Evolutionary conservation across 1,140 invertebrate genomes (phyloP), one percentile per base, ranked within the genome.

Genomic region (Antheraea mylitta): DNA sequence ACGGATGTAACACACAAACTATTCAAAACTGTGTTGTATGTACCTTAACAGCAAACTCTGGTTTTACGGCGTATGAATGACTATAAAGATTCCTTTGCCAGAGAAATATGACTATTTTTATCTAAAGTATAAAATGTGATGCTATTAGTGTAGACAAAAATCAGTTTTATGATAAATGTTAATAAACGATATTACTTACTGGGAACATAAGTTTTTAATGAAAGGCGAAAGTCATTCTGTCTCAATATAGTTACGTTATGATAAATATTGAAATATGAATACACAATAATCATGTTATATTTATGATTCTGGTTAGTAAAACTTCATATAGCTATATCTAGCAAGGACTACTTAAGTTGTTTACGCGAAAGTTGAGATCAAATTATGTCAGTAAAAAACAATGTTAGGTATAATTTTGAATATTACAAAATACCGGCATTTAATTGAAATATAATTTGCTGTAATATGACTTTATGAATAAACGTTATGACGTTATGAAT

Each of bases 1-100:
- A 90, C 83, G 84, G 86, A 88, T 86, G 79, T 87, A 86, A 83
- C 89, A 89, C 86, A 88, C 82, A 91, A 89, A 91, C 85, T 86
- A 65, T 48, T 87, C 81, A 85, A 90, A 90, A 88, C 87, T 86
- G 42, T 48, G 42, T 87, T 87, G 86, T 87, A 42, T 65, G 64
- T 89, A 86, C 85, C 82, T 88, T 88, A 82, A 83, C 85, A 87
- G 84, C 83, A 87, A 85, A 87, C 76, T 84, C 83, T 80, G 76
- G 74, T 87, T 65, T 88, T 85, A 89, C 75, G 81, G 79, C 69
- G 76, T 80, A 79, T 75, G 78, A 75, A 81, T 76, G 76, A 80
- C 70, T 73, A 76, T 81, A 48, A 65, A 83, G 81, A 88, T 84
- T 81, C 82, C 78, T 78, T 78, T 65, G 75, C 67, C 70, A 74